These are phyloP conservation scores for Coremacera marginata DNA, from an alignment of 2,888 invertebrate species.

Conservation along the genomic window DNA sequence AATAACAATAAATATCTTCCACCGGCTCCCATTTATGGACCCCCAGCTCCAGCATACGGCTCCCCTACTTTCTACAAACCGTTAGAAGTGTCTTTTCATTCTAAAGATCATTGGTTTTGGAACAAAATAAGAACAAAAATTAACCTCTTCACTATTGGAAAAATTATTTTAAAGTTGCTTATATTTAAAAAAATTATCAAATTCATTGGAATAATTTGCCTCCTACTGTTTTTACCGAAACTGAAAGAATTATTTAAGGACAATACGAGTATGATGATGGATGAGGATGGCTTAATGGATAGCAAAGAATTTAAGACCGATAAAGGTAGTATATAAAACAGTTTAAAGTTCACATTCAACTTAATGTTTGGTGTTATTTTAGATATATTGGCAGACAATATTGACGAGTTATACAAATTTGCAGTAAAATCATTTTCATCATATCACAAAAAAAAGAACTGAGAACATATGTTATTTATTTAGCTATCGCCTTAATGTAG, in stretches of 20 bases:
- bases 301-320: slow-evolving; percentile 57
- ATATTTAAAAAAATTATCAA: slow-evolving; percentile 87
- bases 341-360: neutral
- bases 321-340: slow-evolving; percentile 52
- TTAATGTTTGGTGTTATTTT: slow-evolving; percentile 37
- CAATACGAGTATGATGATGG: slow-evolving; percentile 53
- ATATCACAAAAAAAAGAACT: slow-evolving; percentile 7
- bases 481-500: neutral
- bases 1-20: slow-evolving; percentile 55
- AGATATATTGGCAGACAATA: slow-evolving; percentile 67
- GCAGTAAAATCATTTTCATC: slow-evolving; percentile 64
- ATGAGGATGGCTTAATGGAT: slow-evolving; percentile 56
- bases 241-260: slow-evolving; percentile 67
- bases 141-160: slow-evolving; percentile 79
- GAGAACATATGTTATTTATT: slow-evolving; percentile 16
- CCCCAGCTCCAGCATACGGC: slow-evolving; percentile 57
- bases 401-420: slow-evolving; percentile 70
- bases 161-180: slow-evolving; percentile 80
- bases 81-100: slow-evolving; percentile 53
- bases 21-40: slow-evolving; percentile 67
- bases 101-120: slow-evolving; percentile 70
- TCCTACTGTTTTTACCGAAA: slow-evolving; percentile 82
- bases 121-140: slow-evolving; percentile 80
- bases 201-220: slow-evolving; percentile 81
- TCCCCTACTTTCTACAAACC: slow-evolving; percentile 52